phyloP scores from a whole-genome alignment of 1,140 invertebrate genomes.

The Anthonomus grandis region DNA sequence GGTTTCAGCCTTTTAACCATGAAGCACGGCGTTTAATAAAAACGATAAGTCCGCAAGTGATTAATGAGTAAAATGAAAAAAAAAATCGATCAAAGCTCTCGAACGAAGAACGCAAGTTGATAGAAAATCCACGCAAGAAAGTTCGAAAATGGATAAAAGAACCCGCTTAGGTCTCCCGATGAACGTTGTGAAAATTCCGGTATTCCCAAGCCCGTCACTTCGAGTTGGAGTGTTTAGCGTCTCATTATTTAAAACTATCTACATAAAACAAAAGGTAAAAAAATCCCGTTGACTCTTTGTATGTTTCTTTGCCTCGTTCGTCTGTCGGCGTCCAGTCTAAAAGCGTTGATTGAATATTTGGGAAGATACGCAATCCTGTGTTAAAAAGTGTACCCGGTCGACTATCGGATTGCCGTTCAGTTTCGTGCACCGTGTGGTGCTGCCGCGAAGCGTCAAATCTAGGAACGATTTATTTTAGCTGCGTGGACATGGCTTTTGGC shows the following conservation, averaged over 20 bases:
- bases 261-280: slow-evolving; percentile 7
- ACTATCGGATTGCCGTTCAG: no score
- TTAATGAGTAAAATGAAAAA: not conserved
- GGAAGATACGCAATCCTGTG: no score
- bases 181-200: not conserved
- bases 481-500: no score
- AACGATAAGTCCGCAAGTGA: not conserved
- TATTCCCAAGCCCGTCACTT: slow-evolving; percentile 8
- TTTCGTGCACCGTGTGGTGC: no score
- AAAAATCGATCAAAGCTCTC: not conserved
- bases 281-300: not conserved
- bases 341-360: no score
- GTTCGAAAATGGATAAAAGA: not conserved
- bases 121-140: not conserved
- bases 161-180: not conserved
- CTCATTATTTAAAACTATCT: slow-evolving; percentile 11
- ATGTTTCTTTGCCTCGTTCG: not conserved
- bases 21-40: not conserved
- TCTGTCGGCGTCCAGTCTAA: not conserved
- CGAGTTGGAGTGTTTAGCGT: slow-evolving; percentile 1
- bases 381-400: no score
- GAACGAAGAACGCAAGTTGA: not conserved
- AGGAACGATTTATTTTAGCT: no score
- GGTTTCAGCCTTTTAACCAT: not conserved
- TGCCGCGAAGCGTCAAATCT: no score